Conservation (phyloP, 1,140 invertebrate species). For the Oryctes rhinoceros region DNA sequence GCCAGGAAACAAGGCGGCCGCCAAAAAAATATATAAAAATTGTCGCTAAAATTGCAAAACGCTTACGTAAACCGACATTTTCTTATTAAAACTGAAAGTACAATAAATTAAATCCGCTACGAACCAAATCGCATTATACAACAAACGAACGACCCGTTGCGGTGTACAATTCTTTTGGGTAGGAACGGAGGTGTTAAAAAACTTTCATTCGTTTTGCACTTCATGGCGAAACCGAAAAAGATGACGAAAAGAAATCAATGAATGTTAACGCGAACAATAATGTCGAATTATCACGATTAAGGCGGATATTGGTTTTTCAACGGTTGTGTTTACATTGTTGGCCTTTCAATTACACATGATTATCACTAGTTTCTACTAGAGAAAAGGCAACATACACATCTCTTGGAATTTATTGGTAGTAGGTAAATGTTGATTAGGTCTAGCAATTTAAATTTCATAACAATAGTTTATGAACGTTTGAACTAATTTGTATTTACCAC, state of each 20-base stretch:
- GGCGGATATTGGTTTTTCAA: not conserved
- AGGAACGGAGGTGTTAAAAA: slow-evolving; percentile 21
- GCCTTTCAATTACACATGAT: slow-evolving; percentile 14
- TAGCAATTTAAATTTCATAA: too few species aligned
- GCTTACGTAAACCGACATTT: slow-evolving; percentile 23
- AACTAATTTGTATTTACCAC: too few species aligned
- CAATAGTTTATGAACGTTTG: too few species aligned
- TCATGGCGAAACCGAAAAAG: slow-evolving; percentile 8
- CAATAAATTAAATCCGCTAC: slow-evolving; percentile 22
- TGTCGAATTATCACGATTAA: slow-evolving; percentile 23
- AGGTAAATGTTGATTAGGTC: too few species aligned
- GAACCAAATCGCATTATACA: slow-evolving; percentile 33
- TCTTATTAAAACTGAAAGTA: slow-evolving; percentile 31
- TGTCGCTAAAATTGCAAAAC: slow-evolving; percentile 14
- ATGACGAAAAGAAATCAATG: slow-evolving; percentile 13
- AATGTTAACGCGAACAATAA: not conserved
- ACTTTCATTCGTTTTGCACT: slow-evolving; percentile 28
- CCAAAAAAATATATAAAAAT: not conserved
- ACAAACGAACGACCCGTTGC: not conserved
- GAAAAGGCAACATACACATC: not conserved
- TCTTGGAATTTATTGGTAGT: not conserved
- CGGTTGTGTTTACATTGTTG: not conserved
- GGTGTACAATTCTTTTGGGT: not conserved
- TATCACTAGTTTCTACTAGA: slow-evolving; percentile 5
- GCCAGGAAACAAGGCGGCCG: not conserved